Evolutionary conservation across 2,797 vertebrate species (phyloP).

Genomic region (Podargus strigoides): DNA sequence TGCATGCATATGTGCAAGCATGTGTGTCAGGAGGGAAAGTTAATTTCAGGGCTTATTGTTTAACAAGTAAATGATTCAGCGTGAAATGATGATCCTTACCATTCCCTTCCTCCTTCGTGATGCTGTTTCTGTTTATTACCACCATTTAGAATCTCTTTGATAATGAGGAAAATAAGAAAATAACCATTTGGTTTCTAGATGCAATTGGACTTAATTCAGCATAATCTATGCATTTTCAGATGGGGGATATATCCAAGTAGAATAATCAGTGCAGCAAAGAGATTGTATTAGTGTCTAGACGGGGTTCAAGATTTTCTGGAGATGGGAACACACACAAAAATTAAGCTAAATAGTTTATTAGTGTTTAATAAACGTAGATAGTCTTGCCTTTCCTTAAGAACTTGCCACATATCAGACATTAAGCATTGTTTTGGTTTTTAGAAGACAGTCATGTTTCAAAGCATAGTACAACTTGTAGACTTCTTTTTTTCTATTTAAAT

Average conservation of each 20-base stretch:
- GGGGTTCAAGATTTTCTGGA: not conserved
- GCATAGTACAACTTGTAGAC: rapidly evolving
- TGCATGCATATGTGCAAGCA: not conserved
- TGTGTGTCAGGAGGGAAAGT: constrained; percentile 20
- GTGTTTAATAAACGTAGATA: not conserved
- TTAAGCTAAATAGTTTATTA: not conserved
- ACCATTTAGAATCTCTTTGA: constrained; percentile 21
- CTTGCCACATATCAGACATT: not conserved
- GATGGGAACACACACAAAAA: not conserved
- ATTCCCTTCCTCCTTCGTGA: not conserved
- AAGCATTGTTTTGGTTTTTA: not conserved
- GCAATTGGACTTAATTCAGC: constrained; percentile 14
- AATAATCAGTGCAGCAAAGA: not conserved
- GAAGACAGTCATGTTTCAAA: not conserved
- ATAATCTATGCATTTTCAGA: not conserved
- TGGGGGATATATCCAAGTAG: not conserved
- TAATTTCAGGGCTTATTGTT: constrained; percentile 49
- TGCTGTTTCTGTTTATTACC: constrained; percentile 9
- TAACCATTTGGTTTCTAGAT: constrained; percentile 13
- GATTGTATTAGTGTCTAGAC: not conserved
- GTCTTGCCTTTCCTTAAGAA: not conserved
- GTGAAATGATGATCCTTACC: constrained; percentile 30
- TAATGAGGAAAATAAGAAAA: constrained; percentile 30
- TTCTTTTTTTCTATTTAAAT: not conserved
- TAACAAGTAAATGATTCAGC: constrained; percentile 43